phyloP scores from a whole-genome alignment of 2,797 vertebrate species.

The Pantherophis alleghaniensis region DNA sequence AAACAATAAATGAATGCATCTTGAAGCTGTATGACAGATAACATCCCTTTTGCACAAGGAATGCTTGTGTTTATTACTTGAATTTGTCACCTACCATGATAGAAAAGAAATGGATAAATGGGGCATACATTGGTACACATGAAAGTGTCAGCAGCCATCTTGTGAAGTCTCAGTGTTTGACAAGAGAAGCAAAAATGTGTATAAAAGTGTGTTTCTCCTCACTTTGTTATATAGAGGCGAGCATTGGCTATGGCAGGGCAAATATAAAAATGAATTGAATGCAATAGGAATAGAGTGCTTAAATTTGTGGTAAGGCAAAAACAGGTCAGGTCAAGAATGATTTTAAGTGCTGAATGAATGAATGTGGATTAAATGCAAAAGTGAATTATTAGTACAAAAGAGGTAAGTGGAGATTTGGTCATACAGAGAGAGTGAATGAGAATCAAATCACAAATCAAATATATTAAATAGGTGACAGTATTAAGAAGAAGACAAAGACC shows the following conservation, averaged over 20 bases:
- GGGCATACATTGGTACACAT: background rate
- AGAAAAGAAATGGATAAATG: background rate
- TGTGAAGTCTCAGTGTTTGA: background rate
- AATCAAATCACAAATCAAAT: background rate
- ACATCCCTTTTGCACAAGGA: background rate
- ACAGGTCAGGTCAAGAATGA: background rate
- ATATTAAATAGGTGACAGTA: background rate
- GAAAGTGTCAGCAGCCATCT: background rate
- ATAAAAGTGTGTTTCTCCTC: background rate
- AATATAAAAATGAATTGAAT: background rate
- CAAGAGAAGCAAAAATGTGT: background rate
- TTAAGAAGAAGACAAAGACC: background rate
- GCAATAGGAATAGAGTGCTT: background rate
- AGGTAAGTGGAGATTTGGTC: background rate
- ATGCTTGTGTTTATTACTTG: background rate
- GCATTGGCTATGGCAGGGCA: background rate
- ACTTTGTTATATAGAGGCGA: background rate
- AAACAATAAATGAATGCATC: background rate
- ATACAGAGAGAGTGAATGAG: background rate
- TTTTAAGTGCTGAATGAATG: background rate
- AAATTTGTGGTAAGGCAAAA: background rate
- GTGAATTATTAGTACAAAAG: background rate
- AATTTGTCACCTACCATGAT: background rate
- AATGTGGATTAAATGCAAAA: background rate
- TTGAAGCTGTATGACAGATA: background rate